phyloP scores from a whole-genome alignment of 1,140 invertebrate species.

The Cydia pomonella region DNA sequence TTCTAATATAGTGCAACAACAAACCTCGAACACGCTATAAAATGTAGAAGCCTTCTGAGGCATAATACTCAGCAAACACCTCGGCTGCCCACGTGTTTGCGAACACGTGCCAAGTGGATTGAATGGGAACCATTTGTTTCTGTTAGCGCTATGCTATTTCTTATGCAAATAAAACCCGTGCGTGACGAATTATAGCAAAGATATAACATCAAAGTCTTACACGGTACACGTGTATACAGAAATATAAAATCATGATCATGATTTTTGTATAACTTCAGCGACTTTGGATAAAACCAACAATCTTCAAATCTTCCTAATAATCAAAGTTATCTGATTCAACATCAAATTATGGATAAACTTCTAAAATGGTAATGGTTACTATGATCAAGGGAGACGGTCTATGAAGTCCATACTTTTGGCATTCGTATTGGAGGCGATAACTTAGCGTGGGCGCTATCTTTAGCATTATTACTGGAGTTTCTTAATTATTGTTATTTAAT shows the following conservation, averaged over 20 bases:
- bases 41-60: neutral
- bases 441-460: neutral
- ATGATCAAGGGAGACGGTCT: too few species aligned
- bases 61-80: neutral
- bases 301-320: too few species aligned
- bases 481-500: neutral
- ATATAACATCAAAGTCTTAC: neutral
- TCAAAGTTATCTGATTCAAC: too few species aligned
- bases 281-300: neutral
- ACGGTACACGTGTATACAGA: neutral
- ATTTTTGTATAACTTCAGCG: neutral
- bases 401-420: too few species aligned
- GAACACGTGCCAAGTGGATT: slow-evolving; percentile 19
- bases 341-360: too few species aligned
- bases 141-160: slow-evolving; percentile 3
- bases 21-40: too few species aligned
- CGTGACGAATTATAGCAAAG: neutral
- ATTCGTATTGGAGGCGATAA: too few species aligned
- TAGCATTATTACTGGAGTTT: neutral
- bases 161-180: neutral
- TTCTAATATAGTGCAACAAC: too few species aligned
- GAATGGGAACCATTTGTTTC: neutral
- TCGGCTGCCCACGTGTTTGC: neutral
- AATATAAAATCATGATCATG: too few species aligned
- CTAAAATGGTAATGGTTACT: too few species aligned